phyloP scores from a whole-genome alignment of 64 coral and sea anemone genomes.

The Actinia equina region DNA sequence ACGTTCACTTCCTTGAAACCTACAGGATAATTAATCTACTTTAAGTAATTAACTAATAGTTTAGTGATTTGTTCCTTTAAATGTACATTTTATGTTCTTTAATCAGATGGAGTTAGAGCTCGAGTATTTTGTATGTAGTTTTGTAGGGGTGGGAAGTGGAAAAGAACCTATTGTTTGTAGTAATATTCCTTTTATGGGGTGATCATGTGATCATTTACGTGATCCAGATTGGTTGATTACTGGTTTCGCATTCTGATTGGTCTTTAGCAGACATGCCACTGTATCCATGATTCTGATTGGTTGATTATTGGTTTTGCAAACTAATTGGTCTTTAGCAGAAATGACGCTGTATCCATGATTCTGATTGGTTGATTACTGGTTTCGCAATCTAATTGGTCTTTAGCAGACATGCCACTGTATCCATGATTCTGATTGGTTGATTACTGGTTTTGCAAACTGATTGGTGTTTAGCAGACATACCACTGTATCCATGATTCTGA shows the following conservation, averaged over 20 bases:
- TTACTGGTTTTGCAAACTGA: too few relatives aligned
- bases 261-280: too few relatives aligned
- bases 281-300: neutral
- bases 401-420: too few relatives aligned
- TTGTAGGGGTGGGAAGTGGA: neutral
- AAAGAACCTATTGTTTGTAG: neutral
- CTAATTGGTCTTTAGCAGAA: too few relatives aligned
- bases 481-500: too few relatives aligned
- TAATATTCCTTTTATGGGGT: neutral
- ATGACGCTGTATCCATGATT: too few relatives aligned
- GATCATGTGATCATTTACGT: neutral
- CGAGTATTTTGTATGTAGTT: neutral
- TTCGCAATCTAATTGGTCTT: too few relatives aligned
- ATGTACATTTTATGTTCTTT: neutral
- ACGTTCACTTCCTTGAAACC: slow-evolving; percentile 1
- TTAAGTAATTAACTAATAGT: neutral
- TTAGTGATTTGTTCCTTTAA: neutral
- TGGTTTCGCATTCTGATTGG: too few relatives aligned
- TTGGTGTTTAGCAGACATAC: too few relatives aligned
- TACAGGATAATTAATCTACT: neutral
- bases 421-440: too few relatives aligned
- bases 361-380: too few relatives aligned
- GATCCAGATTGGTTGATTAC: neutral
- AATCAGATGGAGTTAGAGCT: neutral
- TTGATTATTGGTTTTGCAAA: too few relatives aligned